phyloP scores from a whole-genome alignment of 2,797 vertebrate species.

The Acanthurus leucopareius region DNA sequence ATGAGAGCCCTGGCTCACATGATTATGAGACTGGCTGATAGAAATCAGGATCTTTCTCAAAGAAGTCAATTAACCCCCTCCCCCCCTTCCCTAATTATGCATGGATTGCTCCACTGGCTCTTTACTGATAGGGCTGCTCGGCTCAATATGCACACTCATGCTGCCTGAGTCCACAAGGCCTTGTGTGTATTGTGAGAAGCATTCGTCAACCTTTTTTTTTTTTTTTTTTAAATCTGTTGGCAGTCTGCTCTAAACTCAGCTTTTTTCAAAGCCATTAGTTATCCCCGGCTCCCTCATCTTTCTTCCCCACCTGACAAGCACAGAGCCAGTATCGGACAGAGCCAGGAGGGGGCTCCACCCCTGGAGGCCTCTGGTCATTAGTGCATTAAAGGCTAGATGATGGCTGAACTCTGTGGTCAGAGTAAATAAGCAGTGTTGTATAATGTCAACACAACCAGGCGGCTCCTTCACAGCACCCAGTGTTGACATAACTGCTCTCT shows the following conservation, averaged over 20 bases:
- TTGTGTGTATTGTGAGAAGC: slow-evolving; percentile 46
- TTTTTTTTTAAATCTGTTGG: background rate
- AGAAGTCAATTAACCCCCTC: slow-evolving; percentile 80
- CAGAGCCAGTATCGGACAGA: slow-evolving; percentile 41
- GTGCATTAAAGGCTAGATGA: slow-evolving; percentile 67
- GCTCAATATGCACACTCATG: slow-evolving; percentile 76
- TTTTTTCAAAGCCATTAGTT: slow-evolving; percentile 40
- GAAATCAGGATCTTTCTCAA: slow-evolving; percentile 81
- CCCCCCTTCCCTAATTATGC: slow-evolving; percentile 77
- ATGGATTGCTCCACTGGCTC: slow-evolving; percentile 72
- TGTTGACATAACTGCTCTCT: slow-evolving; percentile 86
- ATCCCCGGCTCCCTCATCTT: slow-evolving; percentile 15
- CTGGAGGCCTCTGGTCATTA: slow-evolving; percentile 61
- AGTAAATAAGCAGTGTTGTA: slow-evolving; percentile 81
- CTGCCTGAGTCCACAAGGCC: slow-evolving; percentile 46
- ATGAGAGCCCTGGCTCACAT: slow-evolving; percentile 74
- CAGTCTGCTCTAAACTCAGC: slow-evolving; percentile 40
- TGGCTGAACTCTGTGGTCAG: slow-evolving; percentile 76
- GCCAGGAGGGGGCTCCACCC: slow-evolving; percentile 70
- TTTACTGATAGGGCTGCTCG: slow-evolving; percentile 68
- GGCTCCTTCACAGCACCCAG: slow-evolving; percentile 79
- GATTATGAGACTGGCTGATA: slow-evolving; percentile 81
- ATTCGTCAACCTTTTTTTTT: slow-evolving; percentile 46
- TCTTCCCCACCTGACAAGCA: slow-evolving; percentile 39
- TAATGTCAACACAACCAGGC: slow-evolving; percentile 81